Evolutionary conservation across 2,888 invertebrate species (phyloP), one percentile per base, ranked within the genome.

Genomic region (Hirtodrosophila cameraria): DNA sequence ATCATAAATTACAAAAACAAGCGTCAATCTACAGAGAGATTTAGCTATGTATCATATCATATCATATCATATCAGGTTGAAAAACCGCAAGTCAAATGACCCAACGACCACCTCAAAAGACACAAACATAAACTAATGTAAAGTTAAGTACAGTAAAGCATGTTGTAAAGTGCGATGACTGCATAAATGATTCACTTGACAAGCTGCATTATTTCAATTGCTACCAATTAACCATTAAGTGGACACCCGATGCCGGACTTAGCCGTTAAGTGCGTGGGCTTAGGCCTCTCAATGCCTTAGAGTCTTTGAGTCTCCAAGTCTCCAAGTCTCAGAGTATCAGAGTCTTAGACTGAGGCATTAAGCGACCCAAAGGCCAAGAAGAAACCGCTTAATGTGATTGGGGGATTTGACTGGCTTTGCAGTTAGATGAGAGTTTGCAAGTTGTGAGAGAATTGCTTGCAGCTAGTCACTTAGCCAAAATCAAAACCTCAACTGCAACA

Each of bases 1-100:
- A 79, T 80, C 79, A 85, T 82, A 78, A 75, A 80, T 85, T 67
- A 71, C 60, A 54, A 54, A 61, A 50, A 73, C 55, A 62, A 62
- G 18, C 16, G n/a, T 20, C 15, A 8, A 53, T 53, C 12, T 18
- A 16, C 11, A 3, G 9, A 16, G 20, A 18, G 7, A 13, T 11
- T 12, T 13, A 30, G 16, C 11, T 18, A 36, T 28, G 36, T 50
- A 52, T 43, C n/a, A n/a, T n/a, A n/a, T n/a, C n/a, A n/a, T n/a
- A n/a, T n/a, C n/a, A n/a, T n/a, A n/a, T n/a, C n/a, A n/a, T n/a
- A n/a, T n/a, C 48, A 48, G 52, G 61, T 53, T 60, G 66, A 43
- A 59, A 58, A 67, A 59, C 78, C 84, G 58, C 76, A 67, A 64
- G 36, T 55, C 53, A 31, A 55, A 41, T 53, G 49, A 36, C 39